Evolutionary conservation across 2,113 vertebrate species (phyloP), one percentile per base, ranked within the genome.

Genomic region (Pholis gunnellus): DNA sequence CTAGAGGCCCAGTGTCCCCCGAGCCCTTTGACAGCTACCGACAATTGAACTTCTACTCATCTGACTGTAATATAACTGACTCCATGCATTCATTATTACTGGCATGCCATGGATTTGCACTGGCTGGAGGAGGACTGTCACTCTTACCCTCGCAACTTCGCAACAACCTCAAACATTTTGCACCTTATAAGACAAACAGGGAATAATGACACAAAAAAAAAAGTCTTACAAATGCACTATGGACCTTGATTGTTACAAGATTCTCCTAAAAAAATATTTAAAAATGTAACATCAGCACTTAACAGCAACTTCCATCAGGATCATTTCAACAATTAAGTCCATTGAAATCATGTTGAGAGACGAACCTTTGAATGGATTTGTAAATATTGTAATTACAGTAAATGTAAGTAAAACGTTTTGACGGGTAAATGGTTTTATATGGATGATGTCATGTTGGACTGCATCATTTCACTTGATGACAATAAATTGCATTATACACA

Each of bases 21-120:
- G 1, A 95, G 94, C 38, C 95, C 95, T n/a, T 74, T 94, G 64
- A 91, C 87, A 4, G 86, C 88, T 8, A 82, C 70, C 0, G 94
- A 95, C 72, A 88, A 85, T 66, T 94, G 46, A 93, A 85, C 40
- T 1, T 52, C 38, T 40, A 40, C 8, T 73, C 5, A 1, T 67
- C 72, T n/a, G 65, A 65, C 73, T 79, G 54, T 70, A 72, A 75
- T n/a, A 56, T 75, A 20, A 82, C 20, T 9, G 44, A 74, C 36
- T 66, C 36, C 64, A 59, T 5, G 13, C 57, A 36, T 46, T 75
- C 27, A 40, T 75, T 11, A 20, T 69, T 70, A 67, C 34, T 60
- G 75, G 82, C 84, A 84, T 82, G 84, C 6, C 70, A 78, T 67
- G 77, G 81, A 85, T 56, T 81, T 65, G 59, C 70, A 77, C 54